phyloP scores from a whole-genome alignment of 2,888 invertebrate species.

The Apodemia mormo region DNA sequence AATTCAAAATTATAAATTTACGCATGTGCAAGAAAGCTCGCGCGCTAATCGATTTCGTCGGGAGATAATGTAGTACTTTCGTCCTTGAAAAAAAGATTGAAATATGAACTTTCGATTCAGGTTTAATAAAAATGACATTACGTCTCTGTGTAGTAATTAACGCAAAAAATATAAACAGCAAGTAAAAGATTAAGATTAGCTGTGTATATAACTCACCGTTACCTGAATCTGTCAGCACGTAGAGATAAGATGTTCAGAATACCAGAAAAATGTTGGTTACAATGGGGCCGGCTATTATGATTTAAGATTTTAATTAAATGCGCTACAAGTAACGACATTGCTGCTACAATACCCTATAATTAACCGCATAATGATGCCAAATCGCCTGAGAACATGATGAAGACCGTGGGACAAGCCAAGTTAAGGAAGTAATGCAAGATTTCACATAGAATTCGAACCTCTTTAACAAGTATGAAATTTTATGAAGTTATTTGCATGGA shows the following conservation, averaged over 20 bases:
- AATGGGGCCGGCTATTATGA: conserved; percentile 3
- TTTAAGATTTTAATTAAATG: conserved; percentile 13
- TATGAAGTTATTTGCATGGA: too few relatives aligned
- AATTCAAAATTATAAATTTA: too few relatives aligned
- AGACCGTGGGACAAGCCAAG: conserved; percentile 38
- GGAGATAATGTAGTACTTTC: too few relatives aligned
- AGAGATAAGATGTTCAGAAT: conserved; percentile 5
- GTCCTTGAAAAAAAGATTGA: too few relatives aligned
- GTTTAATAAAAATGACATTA: too few relatives aligned
- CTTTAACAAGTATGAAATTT: conserved; percentile 10
- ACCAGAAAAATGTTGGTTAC: conserved; percentile 6
- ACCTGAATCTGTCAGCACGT: neutral
- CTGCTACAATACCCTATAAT: conserved; percentile 26
- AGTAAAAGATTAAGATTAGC: conserved; percentile 5
- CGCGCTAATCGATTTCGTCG: too few relatives aligned
- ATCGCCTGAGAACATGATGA: conserved; percentile 40
- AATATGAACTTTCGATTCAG: too few relatives aligned
- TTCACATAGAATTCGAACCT: conserved; percentile 28
- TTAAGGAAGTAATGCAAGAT: conserved; percentile 33
- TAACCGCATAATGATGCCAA: conserved; percentile 31
- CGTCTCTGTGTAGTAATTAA: too few relatives aligned
- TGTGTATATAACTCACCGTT: conserved; percentile 4
- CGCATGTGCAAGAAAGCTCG: too few relatives aligned
- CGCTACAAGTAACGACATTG: conserved; percentile 4
- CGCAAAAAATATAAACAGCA: neutral